Conservation (phyloP, 2,113 vertebrate genomes). For the Ascaphus truei region DNA sequence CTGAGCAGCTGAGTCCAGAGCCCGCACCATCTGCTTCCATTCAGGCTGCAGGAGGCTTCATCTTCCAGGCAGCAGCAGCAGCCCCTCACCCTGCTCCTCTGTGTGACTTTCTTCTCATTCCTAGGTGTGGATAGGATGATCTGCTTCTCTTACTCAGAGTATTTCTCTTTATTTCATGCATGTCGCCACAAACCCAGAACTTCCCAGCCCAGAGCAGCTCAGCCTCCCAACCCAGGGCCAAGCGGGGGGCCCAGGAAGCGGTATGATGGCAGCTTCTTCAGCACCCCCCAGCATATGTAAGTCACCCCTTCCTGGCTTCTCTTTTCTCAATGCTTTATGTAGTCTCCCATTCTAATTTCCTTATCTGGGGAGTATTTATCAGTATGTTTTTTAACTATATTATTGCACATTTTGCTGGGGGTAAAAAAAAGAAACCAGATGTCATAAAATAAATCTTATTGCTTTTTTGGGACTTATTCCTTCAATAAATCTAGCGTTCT, state of each 20-base stretch:
- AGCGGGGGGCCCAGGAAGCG: conserved; percentile 70
- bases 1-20: conserved; percentile 75
- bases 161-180: conserved; percentile 83
- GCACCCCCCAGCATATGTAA: conserved; percentile 69
- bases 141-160: conserved; percentile 86
- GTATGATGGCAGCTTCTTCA: conserved; percentile 61
- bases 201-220: conserved; percentile 37
- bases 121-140: conserved; percentile 64
- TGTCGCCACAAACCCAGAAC: conserved; percentile 61
- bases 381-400: no score
- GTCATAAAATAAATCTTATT: no score
- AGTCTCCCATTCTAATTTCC: no score
- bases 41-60: conserved; percentile 41
- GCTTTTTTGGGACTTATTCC: no score
- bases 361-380: no score
- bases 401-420: no score
- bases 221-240: conserved; percentile 46
- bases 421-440: no score
- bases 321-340: not conserved
- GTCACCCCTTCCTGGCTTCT: conserved; percentile 43
- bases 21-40: conserved; percentile 66
- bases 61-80: conserved; percentile 38
- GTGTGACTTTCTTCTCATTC: not conserved
- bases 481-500: no score
- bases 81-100: not conserved